Percentiles rank a stretch among this genome's conserved stretches.
Evolutionary conservation across 2,888 invertebrate genomes (phyloP).

Genomic region (Gnatocerus cornutus): DNA sequence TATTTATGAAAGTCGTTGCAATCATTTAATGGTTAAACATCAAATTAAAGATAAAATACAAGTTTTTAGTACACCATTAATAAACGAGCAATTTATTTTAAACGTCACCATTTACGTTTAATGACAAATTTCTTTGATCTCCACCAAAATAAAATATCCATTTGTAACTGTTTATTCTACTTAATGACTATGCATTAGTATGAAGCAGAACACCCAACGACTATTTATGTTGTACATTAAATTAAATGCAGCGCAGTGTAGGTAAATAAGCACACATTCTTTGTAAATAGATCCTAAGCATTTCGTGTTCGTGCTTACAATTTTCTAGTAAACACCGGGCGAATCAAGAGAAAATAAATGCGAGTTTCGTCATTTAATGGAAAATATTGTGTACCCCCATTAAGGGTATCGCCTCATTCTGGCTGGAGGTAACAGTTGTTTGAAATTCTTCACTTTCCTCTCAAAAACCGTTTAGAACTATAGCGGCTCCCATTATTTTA

Average conservation of each 20-base stretch:
- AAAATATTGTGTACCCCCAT: not conserved
- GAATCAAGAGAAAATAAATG: too few species aligned
- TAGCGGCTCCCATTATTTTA: slow-evolving; percentile 21
- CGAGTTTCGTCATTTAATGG: too few species aligned
- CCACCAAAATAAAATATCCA: slow-evolving; percentile 16
- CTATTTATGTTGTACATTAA: slow-evolving; percentile 1
- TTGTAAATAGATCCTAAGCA: not conserved
- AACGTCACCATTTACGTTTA: too few species aligned
- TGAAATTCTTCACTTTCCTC: slow-evolving; percentile 12
- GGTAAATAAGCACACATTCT: not conserved
- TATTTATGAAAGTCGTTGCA: too few species aligned
- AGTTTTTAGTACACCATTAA: too few species aligned
- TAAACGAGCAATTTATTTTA: too few species aligned
- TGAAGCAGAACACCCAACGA: not conserved
- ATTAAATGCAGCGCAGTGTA: not conserved
- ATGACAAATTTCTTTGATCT: not conserved
- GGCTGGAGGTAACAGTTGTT: slow-evolving; percentile 29
- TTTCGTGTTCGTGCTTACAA: too few species aligned
- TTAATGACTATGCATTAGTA: slow-evolving; percentile 8
- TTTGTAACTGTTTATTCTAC: slow-evolving; percentile 7
- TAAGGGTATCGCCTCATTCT: not conserved
- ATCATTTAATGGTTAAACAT: too few species aligned
- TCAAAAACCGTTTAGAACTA: slow-evolving; percentile 25
- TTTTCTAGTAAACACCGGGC: too few species aligned
- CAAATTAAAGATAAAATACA: too few species aligned